These are phyloP conservation scores for Theretra japonica DNA, from an alignment of 2,888 invertebrate species.

Conservation along the genomic window DNA sequence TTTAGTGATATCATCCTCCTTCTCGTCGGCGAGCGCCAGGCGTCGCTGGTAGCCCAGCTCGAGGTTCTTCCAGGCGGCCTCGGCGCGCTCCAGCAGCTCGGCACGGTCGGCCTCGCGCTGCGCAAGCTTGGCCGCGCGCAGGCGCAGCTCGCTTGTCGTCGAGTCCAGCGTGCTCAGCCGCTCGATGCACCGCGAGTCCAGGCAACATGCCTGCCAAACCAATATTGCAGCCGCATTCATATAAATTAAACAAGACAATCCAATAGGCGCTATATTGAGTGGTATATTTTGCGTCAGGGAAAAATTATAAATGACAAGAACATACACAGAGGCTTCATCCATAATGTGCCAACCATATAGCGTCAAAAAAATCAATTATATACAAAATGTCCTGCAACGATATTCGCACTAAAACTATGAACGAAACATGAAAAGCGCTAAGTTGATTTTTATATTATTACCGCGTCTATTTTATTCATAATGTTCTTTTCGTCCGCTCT, in stretches of 20 bases:
- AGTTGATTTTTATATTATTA: conserved; percentile 40
- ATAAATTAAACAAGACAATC: too few relatives aligned
- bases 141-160: conserved; percentile 56
- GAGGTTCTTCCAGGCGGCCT: conserved; percentile 72
- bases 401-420: not conserved
- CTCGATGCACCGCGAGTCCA: conserved; percentile 57
- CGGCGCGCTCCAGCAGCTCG: conserved; percentile 71
- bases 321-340: too few relatives aligned
- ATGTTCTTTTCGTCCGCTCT: conserved; percentile 45
- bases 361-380: not conserved
- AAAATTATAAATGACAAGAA: too few relatives aligned
- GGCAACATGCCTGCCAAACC: conserved; percentile 60
- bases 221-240: too few relatives aligned
- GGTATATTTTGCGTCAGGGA: too few relatives aligned
- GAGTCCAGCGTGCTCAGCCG: conserved; percentile 57
- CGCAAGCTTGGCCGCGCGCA: conserved; percentile 60
- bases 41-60: conserved; percentile 69
- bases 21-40: conserved; percentile 60
- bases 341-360: too few relatives aligned
- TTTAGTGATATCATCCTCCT: conserved; percentile 62
- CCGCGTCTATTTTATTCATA: conserved; percentile 59
- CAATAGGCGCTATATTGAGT: too few relatives aligned
- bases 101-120: conserved; percentile 67
- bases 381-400: not conserved
- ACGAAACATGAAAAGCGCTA: not conserved